These are phyloP conservation scores for Sphyrna mokarran DNA, from an alignment of 2,113 vertebrate genomes.

Conservation along the genomic window DNA sequence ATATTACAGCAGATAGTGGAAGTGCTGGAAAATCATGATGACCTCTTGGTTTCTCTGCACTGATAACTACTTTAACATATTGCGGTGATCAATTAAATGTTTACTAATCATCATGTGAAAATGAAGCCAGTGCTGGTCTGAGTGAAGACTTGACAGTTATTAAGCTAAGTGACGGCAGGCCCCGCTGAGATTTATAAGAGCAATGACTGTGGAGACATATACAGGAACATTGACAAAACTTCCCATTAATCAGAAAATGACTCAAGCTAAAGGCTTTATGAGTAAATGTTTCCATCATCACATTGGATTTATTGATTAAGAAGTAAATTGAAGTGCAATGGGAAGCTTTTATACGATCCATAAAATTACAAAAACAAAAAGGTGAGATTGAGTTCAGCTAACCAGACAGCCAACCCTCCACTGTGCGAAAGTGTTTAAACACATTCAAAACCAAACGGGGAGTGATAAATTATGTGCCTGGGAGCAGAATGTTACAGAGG, in stretches of 20 bases:
- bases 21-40: neutral
- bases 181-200: neutral
- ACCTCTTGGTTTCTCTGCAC: neutral
- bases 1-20: neutral
- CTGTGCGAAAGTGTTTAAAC: neutral
- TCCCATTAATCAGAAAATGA: constrained; percentile 11
- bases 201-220: neutral
- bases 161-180: neutral
- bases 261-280: neutral
- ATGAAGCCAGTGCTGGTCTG: neutral
- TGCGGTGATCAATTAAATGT: neutral
- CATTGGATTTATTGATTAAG: neutral
- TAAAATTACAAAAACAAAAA: neutral
- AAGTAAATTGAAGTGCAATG: neutral
- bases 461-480: neutral
- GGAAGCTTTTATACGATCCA: neutral
- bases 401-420: neutral
- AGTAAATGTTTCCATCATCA: neutral
- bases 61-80: neutral
- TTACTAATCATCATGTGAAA: too few species aligned
- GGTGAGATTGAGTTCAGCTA: neutral
- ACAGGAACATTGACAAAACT: neutral
- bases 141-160: neutral
- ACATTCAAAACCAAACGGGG: neutral
- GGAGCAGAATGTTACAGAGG: neutral